Percentiles rank a stretch among this genome's conserved stretches.
Conservation (phyloP, 2,888 invertebrate genomes). For the Drosophila limbata region DNA sequence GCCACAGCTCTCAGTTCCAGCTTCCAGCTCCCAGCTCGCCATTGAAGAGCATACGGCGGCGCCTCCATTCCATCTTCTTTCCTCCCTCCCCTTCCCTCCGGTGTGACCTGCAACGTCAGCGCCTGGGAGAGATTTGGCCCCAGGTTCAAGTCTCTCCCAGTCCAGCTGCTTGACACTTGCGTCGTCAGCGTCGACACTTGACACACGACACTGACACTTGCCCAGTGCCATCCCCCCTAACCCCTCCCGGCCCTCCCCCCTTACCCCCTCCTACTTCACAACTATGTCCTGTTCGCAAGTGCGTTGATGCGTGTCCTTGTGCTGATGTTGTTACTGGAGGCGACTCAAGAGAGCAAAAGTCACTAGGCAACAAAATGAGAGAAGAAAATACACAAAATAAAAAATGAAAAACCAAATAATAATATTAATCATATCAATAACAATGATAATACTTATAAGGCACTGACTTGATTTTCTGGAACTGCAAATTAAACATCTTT, state of each 20-base stretch:
- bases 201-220: slow-evolving; percentile 54
- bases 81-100: not conserved
- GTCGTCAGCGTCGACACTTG: slow-evolving; percentile 73
- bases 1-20: slow-evolving; percentile 24
- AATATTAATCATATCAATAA: not conserved
- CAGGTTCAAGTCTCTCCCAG: slow-evolving; percentile 49
- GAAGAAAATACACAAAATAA: not conserved
- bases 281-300: slow-evolving; percentile 42
- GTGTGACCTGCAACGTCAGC: slow-evolving; percentile 67
- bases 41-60: slow-evolving; percentile 19
- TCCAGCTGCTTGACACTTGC: slow-evolving; percentile 73
- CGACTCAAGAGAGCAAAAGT: slow-evolving; percentile 19
- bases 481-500: not conserved
- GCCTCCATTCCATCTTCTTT: not conserved
- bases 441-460: slow-evolving; percentile 5
- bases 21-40: slow-evolving; percentile 25
- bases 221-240: not conserved
- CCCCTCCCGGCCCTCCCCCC: not conserved
- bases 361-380: slow-evolving; percentile 5
- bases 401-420: not conserved
- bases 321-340: slow-evolving; percentile 16
- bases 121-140: slow-evolving; percentile 42
- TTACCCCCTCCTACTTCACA: not conserved
- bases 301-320: slow-evolving; percentile 57
- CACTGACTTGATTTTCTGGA: slow-evolving; percentile 1